Percentiles rank a stretch among this genome's conserved stretches.
Conservation (phyloP, 2,888 invertebrate genomes). For the Sminthurinus aureus region DNA sequence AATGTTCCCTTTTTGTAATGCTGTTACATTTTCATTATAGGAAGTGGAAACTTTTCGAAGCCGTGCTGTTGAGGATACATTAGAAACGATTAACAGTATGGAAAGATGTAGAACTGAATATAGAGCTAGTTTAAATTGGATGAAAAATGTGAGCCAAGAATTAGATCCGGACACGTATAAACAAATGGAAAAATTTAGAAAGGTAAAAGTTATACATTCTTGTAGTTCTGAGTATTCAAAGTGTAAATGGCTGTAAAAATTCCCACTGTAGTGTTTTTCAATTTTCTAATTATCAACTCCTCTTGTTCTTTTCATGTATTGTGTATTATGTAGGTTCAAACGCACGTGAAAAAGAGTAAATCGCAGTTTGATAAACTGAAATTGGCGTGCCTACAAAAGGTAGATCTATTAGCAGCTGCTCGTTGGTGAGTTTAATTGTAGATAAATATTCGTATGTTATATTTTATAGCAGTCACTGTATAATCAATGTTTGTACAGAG, state of each 20-base stretch:
- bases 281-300: no score
- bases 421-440: conserved; percentile 71
- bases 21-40: conserved; percentile 43
- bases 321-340: conserved; percentile 64
- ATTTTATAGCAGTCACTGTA: no score
- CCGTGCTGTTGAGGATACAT: conserved; percentile 92
- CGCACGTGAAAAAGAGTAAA: conserved; percentile 73
- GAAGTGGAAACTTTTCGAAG: conserved; percentile 95
- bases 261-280: no score
- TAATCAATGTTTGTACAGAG: no score
- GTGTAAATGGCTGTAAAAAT: not conserved
- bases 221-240: not conserved
- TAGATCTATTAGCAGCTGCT: conserved; percentile 96
- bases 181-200: conserved; percentile 94
- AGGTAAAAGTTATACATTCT: conserved; percentile 76
- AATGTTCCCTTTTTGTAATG: no score
- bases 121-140: conserved; percentile 94
- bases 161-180: conserved; percentile 96
- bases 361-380: conserved; percentile 91
- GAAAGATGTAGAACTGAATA: conserved; percentile 96
- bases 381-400: conserved; percentile 95
- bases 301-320: not conserved
- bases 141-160: conserved; percentile 96
- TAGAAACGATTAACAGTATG: conserved; percentile 89
- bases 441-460: no score